Evolutionary conservation across 2,888 invertebrate species (phyloP), one percentile per base, ranked within the genome.

Genomic region (Habrosyne pyritoides): DNA sequence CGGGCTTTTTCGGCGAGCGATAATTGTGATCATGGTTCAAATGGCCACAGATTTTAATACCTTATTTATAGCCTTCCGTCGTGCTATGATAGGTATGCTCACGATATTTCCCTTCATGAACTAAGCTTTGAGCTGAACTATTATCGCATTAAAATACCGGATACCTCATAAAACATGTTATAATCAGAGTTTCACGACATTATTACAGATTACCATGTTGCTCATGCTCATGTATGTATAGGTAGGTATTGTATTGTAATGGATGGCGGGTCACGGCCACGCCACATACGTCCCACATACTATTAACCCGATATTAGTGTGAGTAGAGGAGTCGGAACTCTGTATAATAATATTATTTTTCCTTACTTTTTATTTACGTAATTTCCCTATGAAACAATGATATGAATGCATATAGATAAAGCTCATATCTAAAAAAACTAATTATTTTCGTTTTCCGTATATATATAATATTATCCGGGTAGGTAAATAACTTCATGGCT

Each of bases 241-340:
- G n/a, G 42, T 42, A 42, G 18, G 42, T 8, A 42, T 42, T 52
- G 42, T 8, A 42, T 42, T 52, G 26, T 52, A 26, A 26, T 26
- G 24, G 46, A 52, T 24, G 33, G n/a, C 36, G 8, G 42, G 42
- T 42, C 42, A 42, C n/a, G 72, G 67, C 54, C 57, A 46, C 24
- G 28, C 55, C 55, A 42, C 52, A 53, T 54, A 10, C 64, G 47
- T 21, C 26, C 46, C 56, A 47, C 59, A 52, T 52, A 61, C 61
- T 55, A 57, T 42, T 18, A 42, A 42, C 42, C 8, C 18, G 14
- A 18, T 14, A 18, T 18, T 42, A 42, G 18, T 6, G 33, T n/a
- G 33, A 33, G 33, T 33, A 33, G 8, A n/a, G n/a, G 30, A n/a
- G 33, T 33, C 33, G 33, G 33, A 33, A 33, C n/a, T n/a, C n/a